Conservation (phyloP, 2,797 vertebrate genomes). For the Hipposideros larvatus region DNA sequence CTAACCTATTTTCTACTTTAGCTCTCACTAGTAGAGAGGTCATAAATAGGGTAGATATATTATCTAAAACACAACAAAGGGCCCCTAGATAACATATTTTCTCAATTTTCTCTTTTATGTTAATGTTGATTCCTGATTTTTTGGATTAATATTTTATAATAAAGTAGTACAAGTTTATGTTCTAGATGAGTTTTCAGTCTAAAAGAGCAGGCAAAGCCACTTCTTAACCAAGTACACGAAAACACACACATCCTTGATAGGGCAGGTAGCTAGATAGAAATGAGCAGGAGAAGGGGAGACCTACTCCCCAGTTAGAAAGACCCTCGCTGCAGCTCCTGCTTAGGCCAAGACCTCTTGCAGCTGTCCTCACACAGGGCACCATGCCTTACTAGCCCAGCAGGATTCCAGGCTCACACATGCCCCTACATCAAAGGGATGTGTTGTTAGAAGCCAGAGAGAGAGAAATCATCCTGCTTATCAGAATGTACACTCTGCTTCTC, state of each 20-base stretch:
- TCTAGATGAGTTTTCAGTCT: background rate
- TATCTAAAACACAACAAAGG: background rate
- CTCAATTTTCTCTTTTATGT: background rate
- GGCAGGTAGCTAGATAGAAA: too few species aligned
- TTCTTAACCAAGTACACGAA: background rate
- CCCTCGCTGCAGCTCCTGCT: too few species aligned
- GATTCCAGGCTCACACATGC: too few species aligned
- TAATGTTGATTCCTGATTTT: slow-evolving; percentile 24
- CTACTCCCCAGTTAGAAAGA: too few species aligned
- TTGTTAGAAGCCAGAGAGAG: too few species aligned
- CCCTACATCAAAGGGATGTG: too few species aligned
- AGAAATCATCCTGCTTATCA: too few species aligned
- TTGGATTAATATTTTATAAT: slow-evolving; percentile 24
- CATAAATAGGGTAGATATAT: background rate
- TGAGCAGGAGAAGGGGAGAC: too few species aligned
- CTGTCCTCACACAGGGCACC: too few species aligned
- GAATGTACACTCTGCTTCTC: too few species aligned
- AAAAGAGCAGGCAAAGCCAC: background rate
- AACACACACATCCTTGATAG: background rate
- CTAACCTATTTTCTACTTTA: background rate
- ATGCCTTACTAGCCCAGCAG: too few species aligned
- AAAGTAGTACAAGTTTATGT: background rate
- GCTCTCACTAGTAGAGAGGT: background rate
- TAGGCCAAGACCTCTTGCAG: too few species aligned
- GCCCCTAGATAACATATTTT: background rate